A percentile compares a stretch with the other conserved stretches of the same genome.
Conservation (phyloP, 2,113 vertebrate genomes). For the Malaclemys terrapin region DNA sequence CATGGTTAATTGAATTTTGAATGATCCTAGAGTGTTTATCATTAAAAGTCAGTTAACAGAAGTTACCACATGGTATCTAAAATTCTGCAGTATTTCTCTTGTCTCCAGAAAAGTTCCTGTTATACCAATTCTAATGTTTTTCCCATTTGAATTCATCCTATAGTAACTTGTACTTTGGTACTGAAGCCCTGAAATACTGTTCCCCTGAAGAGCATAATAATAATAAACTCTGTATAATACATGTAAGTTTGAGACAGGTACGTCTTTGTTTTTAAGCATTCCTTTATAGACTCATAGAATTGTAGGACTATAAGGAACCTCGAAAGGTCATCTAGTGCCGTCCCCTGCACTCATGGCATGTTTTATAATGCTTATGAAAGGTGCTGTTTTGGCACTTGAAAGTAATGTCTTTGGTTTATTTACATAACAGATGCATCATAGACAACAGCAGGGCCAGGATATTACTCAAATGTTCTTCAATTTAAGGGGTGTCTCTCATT, state of each 20-base stretch:
- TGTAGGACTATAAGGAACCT: background rate
- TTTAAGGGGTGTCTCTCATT: background rate
- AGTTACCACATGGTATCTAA: background rate
- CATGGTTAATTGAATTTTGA: background rate
- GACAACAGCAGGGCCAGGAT: fast-evolving
- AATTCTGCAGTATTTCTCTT: background rate
- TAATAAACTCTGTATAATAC: background rate
- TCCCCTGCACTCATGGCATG: too few relatives aligned
- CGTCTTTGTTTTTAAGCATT: background rate
- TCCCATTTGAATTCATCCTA: background rate
- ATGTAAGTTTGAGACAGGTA: background rate
- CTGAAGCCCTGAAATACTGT: background rate
- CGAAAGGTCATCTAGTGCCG: background rate
- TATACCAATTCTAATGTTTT: background rate
- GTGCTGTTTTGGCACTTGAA: background rate
- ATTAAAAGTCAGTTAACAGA: background rate
- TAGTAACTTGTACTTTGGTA: background rate
- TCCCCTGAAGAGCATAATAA: background rate
- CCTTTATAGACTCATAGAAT: background rate
- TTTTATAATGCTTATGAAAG: background rate
- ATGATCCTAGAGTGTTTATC: background rate
- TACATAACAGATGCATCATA: background rate
- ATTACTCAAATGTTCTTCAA: background rate
- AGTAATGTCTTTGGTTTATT: background rate
- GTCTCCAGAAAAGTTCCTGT: background rate